Conservation (phyloP, 2,797 vertebrate genomes). For the Danio albolineatus region DNA sequence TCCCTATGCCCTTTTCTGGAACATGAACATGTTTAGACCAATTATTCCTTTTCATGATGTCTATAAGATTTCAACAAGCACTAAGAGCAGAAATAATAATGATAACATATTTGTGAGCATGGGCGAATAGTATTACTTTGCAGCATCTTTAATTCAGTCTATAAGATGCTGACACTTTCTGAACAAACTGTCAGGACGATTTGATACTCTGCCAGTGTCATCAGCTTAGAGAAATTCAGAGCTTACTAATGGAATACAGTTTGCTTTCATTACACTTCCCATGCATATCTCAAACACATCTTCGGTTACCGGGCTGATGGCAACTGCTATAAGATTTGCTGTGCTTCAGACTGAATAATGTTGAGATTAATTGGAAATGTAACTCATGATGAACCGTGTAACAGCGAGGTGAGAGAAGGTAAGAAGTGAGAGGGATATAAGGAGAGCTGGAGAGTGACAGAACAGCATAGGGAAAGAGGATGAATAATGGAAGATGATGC, state of each 20-base stretch:
- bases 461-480: background rate
- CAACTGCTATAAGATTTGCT: conserved; percentile 48
- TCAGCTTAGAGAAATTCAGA: background rate
- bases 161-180: conserved; percentile 1
- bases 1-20: conserved; percentile 61
- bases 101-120: background rate
- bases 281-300: conserved; percentile 33
- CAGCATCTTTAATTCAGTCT: background rate
- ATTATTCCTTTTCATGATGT: conserved; percentile 66
- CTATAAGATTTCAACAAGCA: background rate
- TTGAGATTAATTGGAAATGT: conserved; percentile 70
- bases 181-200: conserved; percentile 15
- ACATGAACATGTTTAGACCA: conserved; percentile 51
- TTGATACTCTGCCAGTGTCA: conserved; percentile 12
- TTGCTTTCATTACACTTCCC: conserved; percentile 28
- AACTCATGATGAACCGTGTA: conserved; percentile 65
- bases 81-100: background rate
- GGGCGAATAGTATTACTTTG: background rate
- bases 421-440: conserved; percentile 49
- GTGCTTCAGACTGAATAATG: conserved; percentile 51
- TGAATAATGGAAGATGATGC: conserved; percentile 29
- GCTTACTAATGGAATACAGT: conserved; percentile 20
- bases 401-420: conserved; percentile 51
- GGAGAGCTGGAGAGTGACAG: conserved; percentile 55
- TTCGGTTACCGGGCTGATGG: conserved; percentile 59